These are phyloP conservation scores for Trididemnum clinides DNA, from an alignment of 23 tunicate genomes.

Conservation along the genomic window DNA sequence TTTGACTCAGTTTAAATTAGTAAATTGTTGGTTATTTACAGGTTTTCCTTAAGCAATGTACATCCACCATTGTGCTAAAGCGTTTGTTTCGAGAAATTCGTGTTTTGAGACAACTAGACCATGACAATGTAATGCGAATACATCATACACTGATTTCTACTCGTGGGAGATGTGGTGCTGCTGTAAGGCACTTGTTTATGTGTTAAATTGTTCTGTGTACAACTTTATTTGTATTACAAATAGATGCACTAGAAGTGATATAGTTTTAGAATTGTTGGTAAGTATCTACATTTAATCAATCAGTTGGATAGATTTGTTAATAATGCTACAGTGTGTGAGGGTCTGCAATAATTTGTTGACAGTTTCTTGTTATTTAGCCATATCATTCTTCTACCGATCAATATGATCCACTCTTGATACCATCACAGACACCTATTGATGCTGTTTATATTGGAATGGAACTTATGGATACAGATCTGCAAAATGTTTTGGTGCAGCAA, in stretches of 20 bases:
- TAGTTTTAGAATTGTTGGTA: too few relatives aligned
- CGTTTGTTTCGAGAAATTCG: conserved; percentile 75
- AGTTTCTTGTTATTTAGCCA: neutral
- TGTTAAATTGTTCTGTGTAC: too few relatives aligned
- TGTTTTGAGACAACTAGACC: conserved; percentile 70
- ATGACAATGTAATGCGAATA: conserved; percentile 65
- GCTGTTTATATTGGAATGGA: conserved; percentile 80
- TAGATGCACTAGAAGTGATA: too few relatives aligned
- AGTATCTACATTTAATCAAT: neutral
- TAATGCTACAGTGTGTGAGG: too few relatives aligned
- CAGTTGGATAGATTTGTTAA: too few relatives aligned
- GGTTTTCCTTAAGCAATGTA: conserved; percentile 47
- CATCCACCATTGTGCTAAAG: conserved; percentile 45
- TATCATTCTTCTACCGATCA: neutral
- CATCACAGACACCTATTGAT: conserved; percentile 28
- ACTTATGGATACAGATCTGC: conserved; percentile 81
- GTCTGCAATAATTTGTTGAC: neutral
- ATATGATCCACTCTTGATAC: neutral
- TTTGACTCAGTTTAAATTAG: neutral
- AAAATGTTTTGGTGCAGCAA: conserved; percentile 38
- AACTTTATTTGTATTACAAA: too few relatives aligned
- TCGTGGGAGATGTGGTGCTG: neutral
- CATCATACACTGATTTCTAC: conserved; percentile 69
- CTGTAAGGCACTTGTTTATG: neutral
- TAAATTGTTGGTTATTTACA: neutral